phyloP scores from a whole-genome alignment of 2,113 vertebrate genomes.

The Vulpes lagopus region DNA sequence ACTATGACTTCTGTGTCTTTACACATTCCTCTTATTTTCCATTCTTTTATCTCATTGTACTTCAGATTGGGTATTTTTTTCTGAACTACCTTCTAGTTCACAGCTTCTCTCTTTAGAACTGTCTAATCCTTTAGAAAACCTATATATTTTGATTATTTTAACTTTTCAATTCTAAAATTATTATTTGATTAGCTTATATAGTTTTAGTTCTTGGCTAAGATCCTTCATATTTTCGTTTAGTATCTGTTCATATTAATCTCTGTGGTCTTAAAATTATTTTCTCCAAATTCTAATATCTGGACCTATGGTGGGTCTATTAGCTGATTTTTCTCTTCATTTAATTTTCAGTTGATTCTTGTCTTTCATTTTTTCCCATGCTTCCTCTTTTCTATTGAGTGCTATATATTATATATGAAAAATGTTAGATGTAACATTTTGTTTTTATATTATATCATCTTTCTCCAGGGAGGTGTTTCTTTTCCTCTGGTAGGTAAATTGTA shows the following conservation, averaged over 20 bases:
- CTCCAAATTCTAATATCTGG: neutral
- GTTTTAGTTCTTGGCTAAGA: neutral
- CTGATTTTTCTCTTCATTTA: constrained; percentile 11
- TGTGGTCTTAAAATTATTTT: neutral
- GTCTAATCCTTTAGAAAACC: neutral
- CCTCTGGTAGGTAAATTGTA: neutral
- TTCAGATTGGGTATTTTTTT: neutral
- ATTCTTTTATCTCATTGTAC: neutral
- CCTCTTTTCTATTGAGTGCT: neutral
- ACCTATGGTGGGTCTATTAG: neutral
- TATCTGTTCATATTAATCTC: neutral
- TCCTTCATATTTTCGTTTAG: neutral
- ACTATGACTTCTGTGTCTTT: neutral
- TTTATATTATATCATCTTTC: neutral
- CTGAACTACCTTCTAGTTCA: neutral
- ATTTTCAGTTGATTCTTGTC: neutral
- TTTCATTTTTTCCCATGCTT: neutral
- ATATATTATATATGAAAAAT: neutral
- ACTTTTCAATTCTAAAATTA: neutral
- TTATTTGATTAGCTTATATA: neutral
- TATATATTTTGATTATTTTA: neutral
- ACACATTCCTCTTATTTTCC: neutral
- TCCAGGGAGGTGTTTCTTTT: neutral
- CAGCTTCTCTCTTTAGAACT: neutral
- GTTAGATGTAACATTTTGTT: neutral